A percentile compares a stretch with the other conserved stretches of the same genome.
phyloP scores from a whole-genome alignment of 1,140 invertebrate species.

The Carposina sasakii region DNA sequence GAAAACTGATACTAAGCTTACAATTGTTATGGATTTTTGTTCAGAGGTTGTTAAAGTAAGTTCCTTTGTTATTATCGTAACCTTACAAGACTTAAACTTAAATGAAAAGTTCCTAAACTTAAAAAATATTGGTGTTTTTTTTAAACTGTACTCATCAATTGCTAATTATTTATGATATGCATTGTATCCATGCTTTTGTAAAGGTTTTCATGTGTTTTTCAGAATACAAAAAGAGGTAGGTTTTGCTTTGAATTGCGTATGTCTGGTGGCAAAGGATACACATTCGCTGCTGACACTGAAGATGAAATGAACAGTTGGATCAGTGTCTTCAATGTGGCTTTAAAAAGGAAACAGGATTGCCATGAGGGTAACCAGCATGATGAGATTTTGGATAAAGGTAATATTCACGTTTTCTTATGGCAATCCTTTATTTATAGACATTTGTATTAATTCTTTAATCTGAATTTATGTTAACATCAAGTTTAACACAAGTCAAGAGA shows the following conservation, averaged over 20 bases:
- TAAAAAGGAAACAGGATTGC: constrained; percentile 51
- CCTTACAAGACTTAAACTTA: too few species aligned
- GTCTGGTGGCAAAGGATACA: constrained; percentile 86
- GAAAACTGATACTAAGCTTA: constrained; percentile 90
- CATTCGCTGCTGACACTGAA: constrained; percentile 90
- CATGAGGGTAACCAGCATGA: constrained; percentile 47
- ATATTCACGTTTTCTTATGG: neutral
- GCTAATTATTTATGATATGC: too few species aligned
- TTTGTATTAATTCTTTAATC: too few species aligned
- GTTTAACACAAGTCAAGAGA: too few species aligned
- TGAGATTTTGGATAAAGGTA: constrained; percentile 61
- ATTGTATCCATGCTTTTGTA: too few species aligned
- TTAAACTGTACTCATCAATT: too few species aligned
- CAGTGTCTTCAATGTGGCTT: constrained; percentile 55
- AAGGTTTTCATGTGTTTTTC: too few species aligned
- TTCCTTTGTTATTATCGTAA: too few species aligned
- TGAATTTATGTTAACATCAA: too few species aligned
- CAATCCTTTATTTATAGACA: too few species aligned
- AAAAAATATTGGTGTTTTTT: too few species aligned
- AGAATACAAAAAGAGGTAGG: constrained; percentile 90
- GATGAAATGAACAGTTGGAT: constrained; percentile 90
- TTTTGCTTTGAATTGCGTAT: constrained; percentile 92
- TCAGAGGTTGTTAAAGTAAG: constrained; percentile 87
- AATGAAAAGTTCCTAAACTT: too few species aligned
- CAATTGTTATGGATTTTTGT: constrained; percentile 95